Conservation (phyloP, 1,140 invertebrate species). For the Asbolus verrucosus region DNA sequence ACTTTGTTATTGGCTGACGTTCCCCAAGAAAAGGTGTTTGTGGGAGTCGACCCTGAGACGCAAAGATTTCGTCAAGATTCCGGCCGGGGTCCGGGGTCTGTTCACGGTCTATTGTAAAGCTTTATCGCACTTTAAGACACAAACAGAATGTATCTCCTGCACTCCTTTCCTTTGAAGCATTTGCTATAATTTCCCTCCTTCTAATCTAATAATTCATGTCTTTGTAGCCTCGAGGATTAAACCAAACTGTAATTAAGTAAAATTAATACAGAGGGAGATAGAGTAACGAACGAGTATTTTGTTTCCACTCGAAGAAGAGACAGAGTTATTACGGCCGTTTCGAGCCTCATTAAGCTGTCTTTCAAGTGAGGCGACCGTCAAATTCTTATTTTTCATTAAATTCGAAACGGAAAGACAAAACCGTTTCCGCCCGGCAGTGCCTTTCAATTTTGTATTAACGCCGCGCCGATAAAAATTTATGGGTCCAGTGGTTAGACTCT, state of each 20-base stretch:
- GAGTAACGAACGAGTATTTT: too few species aligned
- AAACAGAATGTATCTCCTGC: slow-evolving; percentile 23
- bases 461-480: slow-evolving; percentile 17
- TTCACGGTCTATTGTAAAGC: slow-evolving; percentile 9
- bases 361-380: too few species aligned
- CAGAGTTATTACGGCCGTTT: neutral
- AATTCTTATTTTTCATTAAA: slow-evolving; percentile 3
- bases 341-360: slow-evolving; percentile 14
- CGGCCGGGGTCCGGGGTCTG: neutral
- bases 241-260: slow-evolving; percentile 38
- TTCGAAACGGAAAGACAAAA: slow-evolving; percentile 9
- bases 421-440: too few species aligned
- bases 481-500: slow-evolving; percentile 19
- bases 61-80: neutral
- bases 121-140: slow-evolving; percentile 15
- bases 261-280: slow-evolving; percentile 18
- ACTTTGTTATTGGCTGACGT: too few species aligned
- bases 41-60: too few species aligned
- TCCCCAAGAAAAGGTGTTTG: too few species aligned
- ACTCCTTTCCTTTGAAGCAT: slow-evolving; percentile 35
- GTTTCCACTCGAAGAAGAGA: too few species aligned
- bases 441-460: neutral
- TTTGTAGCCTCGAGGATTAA: slow-evolving; percentile 30
- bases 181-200: slow-evolving; percentile 23
- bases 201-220: slow-evolving; percentile 38